Conservation (phyloP, 2,113 vertebrate species). For the Pandion haliaetus region DNA sequence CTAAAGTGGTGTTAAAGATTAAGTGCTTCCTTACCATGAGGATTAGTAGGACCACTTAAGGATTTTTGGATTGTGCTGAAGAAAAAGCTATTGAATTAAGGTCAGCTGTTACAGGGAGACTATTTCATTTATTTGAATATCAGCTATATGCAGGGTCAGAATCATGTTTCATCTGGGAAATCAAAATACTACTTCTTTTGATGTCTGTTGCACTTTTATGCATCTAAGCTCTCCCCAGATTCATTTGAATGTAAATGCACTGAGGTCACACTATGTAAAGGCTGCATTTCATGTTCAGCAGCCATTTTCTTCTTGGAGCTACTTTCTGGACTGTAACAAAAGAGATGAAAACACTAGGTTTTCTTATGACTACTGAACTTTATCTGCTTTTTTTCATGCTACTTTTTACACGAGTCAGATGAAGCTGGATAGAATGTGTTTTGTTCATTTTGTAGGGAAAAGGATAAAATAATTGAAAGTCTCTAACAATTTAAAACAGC, state of each 20-base stretch:
- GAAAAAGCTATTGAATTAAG: neutral
- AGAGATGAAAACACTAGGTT: neutral
- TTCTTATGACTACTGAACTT: neutral
- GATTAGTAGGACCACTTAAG: neutral
- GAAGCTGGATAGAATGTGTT: fast-evolving
- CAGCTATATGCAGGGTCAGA: neutral
- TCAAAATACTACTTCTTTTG: neutral
- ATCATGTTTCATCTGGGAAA: neutral
- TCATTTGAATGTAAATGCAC: neutral
- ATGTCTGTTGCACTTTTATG: neutral
- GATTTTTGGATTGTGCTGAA: neutral
- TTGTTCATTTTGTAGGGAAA: neutral
- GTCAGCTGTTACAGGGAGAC: neutral
- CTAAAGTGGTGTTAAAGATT: neutral
- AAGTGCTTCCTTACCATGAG: neutral
- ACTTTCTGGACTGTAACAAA: neutral
- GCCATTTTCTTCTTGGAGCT: neutral
- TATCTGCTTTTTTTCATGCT: neutral
- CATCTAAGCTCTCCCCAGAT: neutral
- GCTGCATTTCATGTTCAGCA: neutral
- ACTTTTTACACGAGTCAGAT: neutral
- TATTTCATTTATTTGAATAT: neutral
- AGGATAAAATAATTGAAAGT: neutral
- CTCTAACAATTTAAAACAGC: neutral
- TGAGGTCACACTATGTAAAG: neutral